Conservation (phyloP, 2,888 invertebrate species). For the Drosophila neoperkinsi region DNA sequence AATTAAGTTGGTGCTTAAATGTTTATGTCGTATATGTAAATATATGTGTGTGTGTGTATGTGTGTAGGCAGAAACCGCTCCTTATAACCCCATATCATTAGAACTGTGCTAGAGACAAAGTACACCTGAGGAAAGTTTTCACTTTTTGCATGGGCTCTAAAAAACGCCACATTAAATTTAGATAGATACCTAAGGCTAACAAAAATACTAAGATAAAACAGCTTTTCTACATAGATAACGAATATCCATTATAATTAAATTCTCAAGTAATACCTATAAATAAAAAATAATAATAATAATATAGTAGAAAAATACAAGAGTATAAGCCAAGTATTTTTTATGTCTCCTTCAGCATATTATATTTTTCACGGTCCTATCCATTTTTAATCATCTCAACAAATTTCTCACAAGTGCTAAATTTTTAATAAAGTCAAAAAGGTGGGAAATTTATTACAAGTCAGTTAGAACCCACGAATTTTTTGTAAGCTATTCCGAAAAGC, state of each 20-base stretch:
- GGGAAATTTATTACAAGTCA: background rate
- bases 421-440: background rate
- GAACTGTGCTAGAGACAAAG: background rate
- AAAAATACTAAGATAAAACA: background rate
- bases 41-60: background rate
- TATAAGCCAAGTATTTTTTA: background rate
- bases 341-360: background rate
- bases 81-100: slow-evolving; percentile 16
- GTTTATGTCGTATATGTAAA: slow-evolving; percentile 1
- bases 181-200: background rate
- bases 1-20: slow-evolving; percentile 38
- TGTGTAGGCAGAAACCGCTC: slow-evolving; percentile 6
- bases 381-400: background rate
- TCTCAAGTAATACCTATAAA: background rate
- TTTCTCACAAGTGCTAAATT: background rate
- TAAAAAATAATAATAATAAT: background rate
- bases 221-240: background rate
- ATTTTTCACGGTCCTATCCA: background rate
- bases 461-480: background rate
- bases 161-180: background rate
- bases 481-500: background rate
- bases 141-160: background rate
- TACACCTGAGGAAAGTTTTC: background rate
- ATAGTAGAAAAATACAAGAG: background rate
- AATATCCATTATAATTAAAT: background rate